Base-by-base conservation (phyloP, 2,113 vertebrate genomes). In the Centrocercus urophasianus region DNA sequence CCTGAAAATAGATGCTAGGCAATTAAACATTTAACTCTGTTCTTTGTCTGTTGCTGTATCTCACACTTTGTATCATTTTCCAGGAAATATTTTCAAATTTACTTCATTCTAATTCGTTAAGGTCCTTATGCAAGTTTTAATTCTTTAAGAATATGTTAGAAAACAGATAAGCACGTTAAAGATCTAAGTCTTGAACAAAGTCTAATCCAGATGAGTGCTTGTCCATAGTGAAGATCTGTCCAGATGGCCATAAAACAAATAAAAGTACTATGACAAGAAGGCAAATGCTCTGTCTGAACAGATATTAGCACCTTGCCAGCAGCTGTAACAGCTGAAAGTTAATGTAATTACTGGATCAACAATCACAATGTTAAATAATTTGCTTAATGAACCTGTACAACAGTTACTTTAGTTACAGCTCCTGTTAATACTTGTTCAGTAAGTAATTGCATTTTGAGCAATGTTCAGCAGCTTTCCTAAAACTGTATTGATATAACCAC, bases 401-500 rank as follows among this genome's bases (percentile, higher is more conserved):
- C 2, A 10, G 25, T 71, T 74, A 50, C 14, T 90, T 70, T 61
- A 82, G 25, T 7, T 70, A n/a, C 4, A 16, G 1, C 12, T 59
- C 18, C 45, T 30, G 21, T 28, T 87, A 76, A 34, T 70, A 74
- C 60, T 79, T 89, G 20, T 87, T 85, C 30, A 76, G 38, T 3
- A 7, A 57, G 32, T 10, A 5, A 52, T 4, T 66, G 48, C 70
- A 63, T 87, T 88, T 54, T 34, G n/a, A 13, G 16, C 66, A 86
- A 84, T 38, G 19, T 3, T 87, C 10, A 16, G 13, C 40, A 77
- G 38, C 4, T 90, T 67, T 32, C 27, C 59, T 66, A 63, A 80
- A 65, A 63, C 8, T 2, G 5, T 65, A 13, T 47, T 42, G 20
- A 16, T 48, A 70, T 9, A 45, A 86, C 8, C 0, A 1, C 4